A percentile compares a stretch with the other conserved stretches of the same genome.
These are phyloP conservation scores for Macquaria australasica DNA, from an alignment of 2,113 vertebrate species.

Conservation along the genomic window DNA sequence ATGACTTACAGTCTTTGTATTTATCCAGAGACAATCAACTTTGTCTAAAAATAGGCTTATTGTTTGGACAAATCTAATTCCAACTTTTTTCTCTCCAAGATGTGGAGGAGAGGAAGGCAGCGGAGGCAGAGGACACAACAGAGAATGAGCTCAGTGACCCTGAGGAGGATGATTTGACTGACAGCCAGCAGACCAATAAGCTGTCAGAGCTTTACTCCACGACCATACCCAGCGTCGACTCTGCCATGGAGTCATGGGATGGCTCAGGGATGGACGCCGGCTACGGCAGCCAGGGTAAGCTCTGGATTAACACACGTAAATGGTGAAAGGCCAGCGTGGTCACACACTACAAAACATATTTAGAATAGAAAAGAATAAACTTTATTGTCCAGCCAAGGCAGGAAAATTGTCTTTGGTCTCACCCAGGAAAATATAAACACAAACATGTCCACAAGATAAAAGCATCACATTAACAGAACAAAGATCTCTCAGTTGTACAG, in stretches of 20 bases:
- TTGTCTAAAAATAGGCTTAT: background rate
- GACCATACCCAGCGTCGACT: slow-evolving; percentile 93
- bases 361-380: too few species aligned
- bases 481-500: too few species aligned
- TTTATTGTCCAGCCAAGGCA: too few species aligned
- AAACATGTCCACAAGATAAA: too few species aligned
- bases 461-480: too few species aligned
- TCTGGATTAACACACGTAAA: background rate
- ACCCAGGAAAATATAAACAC: too few species aligned
- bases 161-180: slow-evolving; percentile 92
- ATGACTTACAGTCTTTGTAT: background rate
- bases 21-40: background rate
- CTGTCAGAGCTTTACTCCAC: slow-evolving; percentile 90
- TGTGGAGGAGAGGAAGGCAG: slow-evolving; percentile 84
- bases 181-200: slow-evolving; percentile 91
- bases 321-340: background rate
- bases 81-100: slow-evolving; percentile 70
- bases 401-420: too few species aligned
- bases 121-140: slow-evolving; percentile 71
- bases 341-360: background rate
- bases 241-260: slow-evolving; percentile 97
- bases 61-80: background rate
- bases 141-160: slow-evolving; percentile 89
- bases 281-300: slow-evolving; percentile 92
- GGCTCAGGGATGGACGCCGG: slow-evolving; percentile 91